Evolutionary conservation across 1,140 invertebrate genomes (phyloP), one percentile per base, ranked within the genome.

Genomic region (Leptopilina boulardi): DNA sequence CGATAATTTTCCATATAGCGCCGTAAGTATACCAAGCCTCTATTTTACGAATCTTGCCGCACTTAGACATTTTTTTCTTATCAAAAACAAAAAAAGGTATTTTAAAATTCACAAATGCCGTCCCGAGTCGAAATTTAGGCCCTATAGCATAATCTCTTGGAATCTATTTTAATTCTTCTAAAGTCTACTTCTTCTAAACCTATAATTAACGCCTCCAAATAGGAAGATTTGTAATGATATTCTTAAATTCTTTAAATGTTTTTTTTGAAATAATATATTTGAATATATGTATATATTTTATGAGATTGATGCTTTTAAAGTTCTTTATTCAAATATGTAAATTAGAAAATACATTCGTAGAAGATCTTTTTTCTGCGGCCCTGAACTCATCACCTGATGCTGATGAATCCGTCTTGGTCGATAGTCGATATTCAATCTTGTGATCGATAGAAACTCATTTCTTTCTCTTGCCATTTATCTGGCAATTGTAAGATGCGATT

Each of bases 381-480:
- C 56, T 59, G 56, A 59, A 59, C 56, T 59, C 56, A 30, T 59
- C 56, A 21, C 66, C 76, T 76, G 80, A 84, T 81, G 81, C 80
- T 83, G 82, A 86, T 84, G 82, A 83, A 83, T 75, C 74, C 75
- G 74, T 79, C 73, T 70, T 76, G 71, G 71, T 79, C 75, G 76
- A 79, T 77, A 76, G 78, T 79, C 82, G 76, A 76, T 54, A 74
- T 34, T 47, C 76, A 75, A 42, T 70, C 75, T 78, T 74, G 79
- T 79, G 83, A 84, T 83, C 82, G 80, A 82, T 82, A 77, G 75
- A 77, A 51, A 44, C 72, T 73, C 70, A 70, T 73, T 83, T 80
- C 73, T 82, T 83, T 76, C 79, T 80, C 76, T 80, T 76, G 77
- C 75, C 54, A 74, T 78, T 76, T 59, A 79, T 66, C 54, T 71